Evolutionary conservation across 2,797 vertebrate species (phyloP), one percentile per base, ranked within the genome.

Genomic region (Clarias fuscus): DNA sequence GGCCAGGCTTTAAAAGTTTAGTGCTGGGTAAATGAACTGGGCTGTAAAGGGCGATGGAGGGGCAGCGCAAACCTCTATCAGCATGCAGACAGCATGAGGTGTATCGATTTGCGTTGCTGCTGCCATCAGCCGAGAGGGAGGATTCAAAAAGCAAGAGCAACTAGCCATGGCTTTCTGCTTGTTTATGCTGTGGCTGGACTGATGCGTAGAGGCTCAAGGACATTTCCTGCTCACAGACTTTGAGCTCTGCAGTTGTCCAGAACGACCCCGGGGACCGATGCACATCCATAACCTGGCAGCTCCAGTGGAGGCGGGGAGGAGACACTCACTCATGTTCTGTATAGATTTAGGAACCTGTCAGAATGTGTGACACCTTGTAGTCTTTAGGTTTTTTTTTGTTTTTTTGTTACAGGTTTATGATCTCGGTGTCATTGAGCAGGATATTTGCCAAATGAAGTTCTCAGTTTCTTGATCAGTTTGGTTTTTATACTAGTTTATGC

Each of bases 141-240:
- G 71, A 84, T 84, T 81, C 80, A 72, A 78, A 53, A 85, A 82
- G 85, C 89, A 83, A 14, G 73, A 77, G 82, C 86, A 70, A 80
- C 67, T 71, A 78, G 67, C 85, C 62, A 65, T 87, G 88, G 78
- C 86, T 90, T 86, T 87, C 84, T 84, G 79, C 86, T 89, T 86
- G 84, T 91, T 91, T 89, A 89, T 80, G 72, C 88, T 67, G 56
- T 48, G 70, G 70, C 85, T 88, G 67, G 85, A 89, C 53, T 86
- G 88, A 87, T 91, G 91, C 86, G 85, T 85, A 77, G 82, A 87
- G 86, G 83, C 86, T 87, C 86, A 89, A 91, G 88, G 90, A 91
- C 90, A 80, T 84, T 84, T 83, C 76, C 85, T 80, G 83, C 85
- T 87, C 83, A 43, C 82, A 87, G 73, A 83, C 73, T 82, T 86